Evolutionary conservation across 1,140 invertebrate genomes (phyloP).

Genomic region (Drosophila chauvacae): DNA sequence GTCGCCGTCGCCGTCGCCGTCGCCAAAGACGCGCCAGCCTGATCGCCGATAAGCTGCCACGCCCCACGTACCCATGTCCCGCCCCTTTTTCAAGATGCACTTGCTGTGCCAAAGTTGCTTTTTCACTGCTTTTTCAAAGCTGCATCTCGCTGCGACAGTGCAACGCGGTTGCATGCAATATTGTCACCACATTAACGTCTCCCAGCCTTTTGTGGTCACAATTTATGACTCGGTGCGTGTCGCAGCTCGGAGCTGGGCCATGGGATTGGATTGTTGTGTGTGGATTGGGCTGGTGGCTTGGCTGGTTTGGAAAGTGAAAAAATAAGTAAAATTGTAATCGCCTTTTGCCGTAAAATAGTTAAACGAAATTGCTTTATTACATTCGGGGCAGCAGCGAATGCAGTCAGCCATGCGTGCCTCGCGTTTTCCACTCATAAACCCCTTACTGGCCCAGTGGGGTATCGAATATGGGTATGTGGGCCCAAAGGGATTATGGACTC

Average conservation of each 20-base stretch:
- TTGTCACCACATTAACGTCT: slow-evolving; percentile 83
- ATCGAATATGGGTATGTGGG: slow-evolving; percentile 27
- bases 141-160: background rate
- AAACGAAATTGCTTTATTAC: slow-evolving; percentile 78
- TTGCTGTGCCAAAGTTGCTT: slow-evolving; percentile 59
- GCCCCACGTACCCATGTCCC: slow-evolving; percentile 23
- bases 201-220: slow-evolving; percentile 80
- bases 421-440: slow-evolving; percentile 40
- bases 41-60: slow-evolving; percentile 73
- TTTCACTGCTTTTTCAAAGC: slow-evolving; percentile 18
- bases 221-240: slow-evolving; percentile 77
- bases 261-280: slow-evolving; percentile 24
- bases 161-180: slow-evolving; percentile 74
- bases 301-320: slow-evolving; percentile 79
- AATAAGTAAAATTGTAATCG: slow-evolving; percentile 80
- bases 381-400: slow-evolving; percentile 22
- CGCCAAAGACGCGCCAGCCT: slow-evolving; percentile 18
- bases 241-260: slow-evolving; percentile 26
- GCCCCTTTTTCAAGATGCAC: slow-evolving; percentile 35
- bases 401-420: slow-evolving; percentile 34
- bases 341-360: slow-evolving; percentile 76
- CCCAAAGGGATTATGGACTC: slow-evolving; percentile 41
- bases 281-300: slow-evolving; percentile 8
- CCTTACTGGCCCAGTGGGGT: slow-evolving; percentile 45
- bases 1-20: slow-evolving; percentile 34